Conservation (phyloP, 2,113 vertebrate genomes). For the Xiphophorus couchianus region DNA sequence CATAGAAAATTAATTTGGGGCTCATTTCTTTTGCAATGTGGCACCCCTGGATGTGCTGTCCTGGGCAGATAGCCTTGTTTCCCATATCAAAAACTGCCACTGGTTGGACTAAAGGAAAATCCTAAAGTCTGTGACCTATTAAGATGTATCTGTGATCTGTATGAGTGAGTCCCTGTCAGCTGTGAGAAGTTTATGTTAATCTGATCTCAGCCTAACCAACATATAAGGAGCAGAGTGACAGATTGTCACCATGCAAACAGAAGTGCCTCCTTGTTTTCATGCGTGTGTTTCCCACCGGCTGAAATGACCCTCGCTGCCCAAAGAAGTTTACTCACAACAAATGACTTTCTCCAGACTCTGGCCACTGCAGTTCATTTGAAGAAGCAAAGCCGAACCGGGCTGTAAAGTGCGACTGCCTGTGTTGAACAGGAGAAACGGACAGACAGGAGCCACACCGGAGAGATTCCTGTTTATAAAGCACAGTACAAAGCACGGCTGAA, state of each 20-base stretch:
- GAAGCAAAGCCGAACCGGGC: slow-evolving; percentile 23
- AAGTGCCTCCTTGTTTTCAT: slow-evolving; percentile 27
- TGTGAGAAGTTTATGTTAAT: slow-evolving; percentile 68
- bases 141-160: slow-evolving; percentile 1
- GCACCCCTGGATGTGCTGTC: background rate
- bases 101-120: slow-evolving; percentile 7
- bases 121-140: slow-evolving; percentile 51
- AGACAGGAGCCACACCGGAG: slow-evolving; percentile 37
- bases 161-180: background rate
- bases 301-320: slow-evolving; percentile 52
- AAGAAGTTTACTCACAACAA: slow-evolving; percentile 66
- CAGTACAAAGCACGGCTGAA: background rate
- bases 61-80: background rate
- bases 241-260: slow-evolving; percentile 41
- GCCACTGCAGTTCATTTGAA: slow-evolving; percentile 54
- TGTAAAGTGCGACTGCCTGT: slow-evolving; percentile 16
- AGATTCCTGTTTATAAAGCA: slow-evolving; percentile 33
- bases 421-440: slow-evolving; percentile 34
- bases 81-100: background rate
- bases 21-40: background rate
- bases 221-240: slow-evolving; percentile 31
- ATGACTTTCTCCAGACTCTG: slow-evolving; percentile 61
- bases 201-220: slow-evolving; percentile 67
- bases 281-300: slow-evolving; percentile 4
- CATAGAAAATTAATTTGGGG: background rate